phyloP scores from a whole-genome alignment of 1,140 invertebrate species.

The Acromyrmex heyeri region DNA sequence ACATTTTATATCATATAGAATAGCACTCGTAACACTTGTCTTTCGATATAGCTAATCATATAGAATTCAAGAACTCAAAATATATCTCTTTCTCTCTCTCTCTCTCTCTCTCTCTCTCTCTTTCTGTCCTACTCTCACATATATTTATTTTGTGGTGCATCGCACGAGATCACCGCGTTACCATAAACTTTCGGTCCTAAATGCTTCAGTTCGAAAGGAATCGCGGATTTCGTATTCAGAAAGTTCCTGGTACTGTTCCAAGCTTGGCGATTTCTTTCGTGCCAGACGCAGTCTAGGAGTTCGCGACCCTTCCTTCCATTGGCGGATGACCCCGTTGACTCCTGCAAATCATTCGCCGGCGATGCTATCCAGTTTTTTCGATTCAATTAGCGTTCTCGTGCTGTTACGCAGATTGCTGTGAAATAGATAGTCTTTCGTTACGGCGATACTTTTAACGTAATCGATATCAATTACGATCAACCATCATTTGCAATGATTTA shows the following conservation, averaged over 20 bases:
- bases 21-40: neutral
- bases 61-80: neutral
- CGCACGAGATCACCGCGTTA: constrained; percentile 27
- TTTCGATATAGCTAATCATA: constrained; percentile 18
- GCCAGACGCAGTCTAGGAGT: constrained; percentile 73
- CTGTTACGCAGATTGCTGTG: neutral
- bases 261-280: constrained; percentile 65
- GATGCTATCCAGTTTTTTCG: neutral
- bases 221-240: constrained; percentile 31
- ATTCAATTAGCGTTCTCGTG: constrained; percentile 37
- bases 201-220: constrained; percentile 38
- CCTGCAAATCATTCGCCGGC: constrained; percentile 56
- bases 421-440: neutral
- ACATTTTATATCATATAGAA: neutral
- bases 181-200: constrained; percentile 56
- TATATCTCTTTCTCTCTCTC: neutral
- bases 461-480: neutral
- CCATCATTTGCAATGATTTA: neutral
- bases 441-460: neutral
- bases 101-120: neutral
- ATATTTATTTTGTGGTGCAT: constrained; percentile 1
- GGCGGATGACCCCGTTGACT: constrained; percentile 66
- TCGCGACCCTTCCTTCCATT: constrained; percentile 68
- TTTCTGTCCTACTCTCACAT: neutral
- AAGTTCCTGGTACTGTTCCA: constrained; percentile 73